Evolutionary conservation across 2,797 vertebrate genomes (phyloP), one percentile per base, ranked within the genome.

Genomic region (Sebastes jordani): DNA sequence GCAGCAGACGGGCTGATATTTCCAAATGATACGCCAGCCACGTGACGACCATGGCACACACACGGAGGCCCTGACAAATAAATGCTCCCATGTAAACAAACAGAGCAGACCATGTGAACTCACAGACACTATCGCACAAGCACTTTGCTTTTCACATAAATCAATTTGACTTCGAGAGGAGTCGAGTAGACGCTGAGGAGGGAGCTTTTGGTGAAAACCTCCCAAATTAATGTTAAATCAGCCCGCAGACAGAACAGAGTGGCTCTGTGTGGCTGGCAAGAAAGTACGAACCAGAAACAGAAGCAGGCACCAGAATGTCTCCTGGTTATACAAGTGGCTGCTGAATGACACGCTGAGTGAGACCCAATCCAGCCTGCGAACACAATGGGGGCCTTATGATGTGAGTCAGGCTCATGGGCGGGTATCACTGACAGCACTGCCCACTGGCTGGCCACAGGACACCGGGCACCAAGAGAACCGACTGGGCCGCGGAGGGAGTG

Each of bases 331-430:
- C 93, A 94, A 94, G 90, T 93, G 93, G 93, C 88, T 93, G 91
- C 90, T 93, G 90, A 95, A 93, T 94, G 91, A 94, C 93, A 90
- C 72, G 83, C 86, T 88, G 93, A 93, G 91, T 87, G 94, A 94
- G 95, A 93, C 93, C 93, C 91, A 94, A 93, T 95, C 93, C 93
- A 89, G 93, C 90, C 88, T 83, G 89, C 20, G 82, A 92, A 92
- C 92, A 96, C 94, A 96, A 96, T 95, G 92, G 89, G 85, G 84
- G 87, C 94, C 93, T 95, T 96, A 94, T 95, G 90, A 93, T 92
- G 89, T 91, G 91, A 93, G 88, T 93, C 92, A 92, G 88, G 89
- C 91, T 89, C 88, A 85, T 90, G 92, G 93, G 90, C 84, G 92
- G 89, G 91, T 91, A 93, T 93, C 92, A 77, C 72, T 91, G 90